Evolutionary conservation across 2,888 invertebrate genomes (phyloP).

Genomic region (Zeuzera pyrina): DNA sequence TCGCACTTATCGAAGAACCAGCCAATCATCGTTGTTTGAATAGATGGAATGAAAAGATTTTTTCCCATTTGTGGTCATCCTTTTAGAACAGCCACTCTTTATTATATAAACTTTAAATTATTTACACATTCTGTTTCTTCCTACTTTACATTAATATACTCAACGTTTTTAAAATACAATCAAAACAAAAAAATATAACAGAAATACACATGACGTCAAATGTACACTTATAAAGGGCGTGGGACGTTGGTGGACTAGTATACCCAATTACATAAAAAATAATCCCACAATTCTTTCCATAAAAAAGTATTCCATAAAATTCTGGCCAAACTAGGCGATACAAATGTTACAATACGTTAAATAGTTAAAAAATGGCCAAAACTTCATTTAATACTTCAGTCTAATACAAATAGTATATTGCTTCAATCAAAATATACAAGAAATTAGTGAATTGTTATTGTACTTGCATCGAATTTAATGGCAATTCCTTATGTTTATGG

Average conservation of each 20-base stretch:
- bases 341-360: conserved; percentile 38
- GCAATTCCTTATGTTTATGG: conserved; percentile 44
- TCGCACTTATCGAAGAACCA: no score
- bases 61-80: conserved; percentile 44
- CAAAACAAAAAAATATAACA: conserved; percentile 63
- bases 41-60: conserved; percentile 16
- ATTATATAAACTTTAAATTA: conserved; percentile 73
- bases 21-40: no score
- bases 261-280: conserved; percentile 61
- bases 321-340: conserved; percentile 40
- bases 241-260: conserved; percentile 65
- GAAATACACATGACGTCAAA: conserved; percentile 58
- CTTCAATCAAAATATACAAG: conserved; percentile 65
- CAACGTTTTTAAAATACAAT: conserved; percentile 72
- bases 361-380: conserved; percentile 41
- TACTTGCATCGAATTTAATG: conserved; percentile 38
- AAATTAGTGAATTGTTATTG: conserved; percentile 38
- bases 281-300: conserved; percentile 34
- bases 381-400: conserved; percentile 64
- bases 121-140: conserved; percentile 66
- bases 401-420: conserved; percentile 60
- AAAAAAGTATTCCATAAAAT: conserved; percentile 60
- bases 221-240: conserved; percentile 41
- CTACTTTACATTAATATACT: conserved; percentile 71
- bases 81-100: conserved; percentile 65